Evolutionary conservation across 2,888 invertebrate species (phyloP).

Genomic region (Crematogaster levior): DNA sequence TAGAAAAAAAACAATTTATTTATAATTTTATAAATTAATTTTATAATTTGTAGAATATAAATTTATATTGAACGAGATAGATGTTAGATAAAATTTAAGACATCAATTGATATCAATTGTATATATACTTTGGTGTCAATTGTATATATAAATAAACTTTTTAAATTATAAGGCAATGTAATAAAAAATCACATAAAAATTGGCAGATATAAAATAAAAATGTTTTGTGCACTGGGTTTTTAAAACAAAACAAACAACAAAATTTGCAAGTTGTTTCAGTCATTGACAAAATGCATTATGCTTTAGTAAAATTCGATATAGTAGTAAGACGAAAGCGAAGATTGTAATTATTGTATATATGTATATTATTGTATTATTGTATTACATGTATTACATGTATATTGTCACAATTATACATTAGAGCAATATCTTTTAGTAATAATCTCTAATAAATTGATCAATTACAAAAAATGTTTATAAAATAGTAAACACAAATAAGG

Average conservation of each 20-base stretch:
- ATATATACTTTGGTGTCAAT: not conserved
- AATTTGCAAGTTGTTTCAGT: not conserved
- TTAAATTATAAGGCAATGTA: not conserved
- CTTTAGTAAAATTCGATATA: not conserved
- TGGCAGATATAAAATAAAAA: not conserved
- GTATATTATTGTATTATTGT: too few relatives aligned
- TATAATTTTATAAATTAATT: too few relatives aligned
- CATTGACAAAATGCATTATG: not conserved
- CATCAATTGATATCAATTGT: too few relatives aligned
- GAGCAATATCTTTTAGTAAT: not conserved
- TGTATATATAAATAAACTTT: not conserved
- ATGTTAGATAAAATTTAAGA: too few relatives aligned
- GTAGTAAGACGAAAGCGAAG: not conserved
- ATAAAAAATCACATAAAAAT: slow-evolving; percentile 1
- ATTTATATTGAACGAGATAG: not conserved
- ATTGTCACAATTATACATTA: not conserved
- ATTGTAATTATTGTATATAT: slow-evolving; percentile 35
- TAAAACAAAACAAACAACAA: not conserved
- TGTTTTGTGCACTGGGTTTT: not conserved
- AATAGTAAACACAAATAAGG: slow-evolving; percentile 1
- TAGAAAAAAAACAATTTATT: too few relatives aligned
- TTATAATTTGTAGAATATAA: too few relatives aligned
- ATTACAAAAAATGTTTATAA: slow-evolving; percentile 18
- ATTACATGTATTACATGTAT: too few relatives aligned
- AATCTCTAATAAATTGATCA: not conserved